Conservation (phyloP, 2,113 vertebrate genomes). For the Pipa parva region DNA sequence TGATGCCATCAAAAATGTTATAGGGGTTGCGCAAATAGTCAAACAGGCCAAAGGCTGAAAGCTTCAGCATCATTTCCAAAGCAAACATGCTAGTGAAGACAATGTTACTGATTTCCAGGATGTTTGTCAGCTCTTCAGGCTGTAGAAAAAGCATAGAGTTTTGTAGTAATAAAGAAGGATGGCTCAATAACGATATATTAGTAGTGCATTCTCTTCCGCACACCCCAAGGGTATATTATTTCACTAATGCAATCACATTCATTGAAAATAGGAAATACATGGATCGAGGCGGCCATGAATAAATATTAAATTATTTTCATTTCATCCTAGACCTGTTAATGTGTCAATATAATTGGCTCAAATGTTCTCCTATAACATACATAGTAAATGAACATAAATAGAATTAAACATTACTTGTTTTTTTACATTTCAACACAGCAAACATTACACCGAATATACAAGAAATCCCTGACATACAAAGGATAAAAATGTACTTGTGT, state of each 20-base stretch:
- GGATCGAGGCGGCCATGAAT: neutral
- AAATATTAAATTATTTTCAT: neutral
- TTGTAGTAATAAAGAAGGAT: neutral
- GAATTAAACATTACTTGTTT: too few species aligned
- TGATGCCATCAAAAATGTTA: constrained; percentile 93
- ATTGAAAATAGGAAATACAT: neutral
- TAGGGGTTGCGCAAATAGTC: constrained; percentile 91
- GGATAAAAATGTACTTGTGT: too few species aligned
- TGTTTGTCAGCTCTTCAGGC: constrained; percentile 93
- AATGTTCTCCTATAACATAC: too few species aligned
- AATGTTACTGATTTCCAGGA: constrained; percentile 96
- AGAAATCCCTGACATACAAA: too few species aligned
- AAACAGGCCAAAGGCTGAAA: constrained; percentile 89
- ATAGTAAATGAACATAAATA: too few species aligned
- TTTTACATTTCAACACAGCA: too few species aligned
- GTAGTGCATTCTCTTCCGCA: neutral
- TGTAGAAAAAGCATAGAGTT: constrained; percentile 45
- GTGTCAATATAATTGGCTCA: too few species aligned
- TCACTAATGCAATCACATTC: neutral
- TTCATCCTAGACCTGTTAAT: neutral
- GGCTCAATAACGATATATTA: neutral
- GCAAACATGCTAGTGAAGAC: constrained; percentile 98
- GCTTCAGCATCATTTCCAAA: constrained; percentile 94
- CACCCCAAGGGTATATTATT: neutral
- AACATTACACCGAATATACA: too few species aligned